A percentile compares a stretch with the other conserved stretches of the same genome.
These are phyloP conservation scores for Buathra laborator DNA, from an alignment of 2,888 invertebrate species.

Conservation along the genomic window DNA sequence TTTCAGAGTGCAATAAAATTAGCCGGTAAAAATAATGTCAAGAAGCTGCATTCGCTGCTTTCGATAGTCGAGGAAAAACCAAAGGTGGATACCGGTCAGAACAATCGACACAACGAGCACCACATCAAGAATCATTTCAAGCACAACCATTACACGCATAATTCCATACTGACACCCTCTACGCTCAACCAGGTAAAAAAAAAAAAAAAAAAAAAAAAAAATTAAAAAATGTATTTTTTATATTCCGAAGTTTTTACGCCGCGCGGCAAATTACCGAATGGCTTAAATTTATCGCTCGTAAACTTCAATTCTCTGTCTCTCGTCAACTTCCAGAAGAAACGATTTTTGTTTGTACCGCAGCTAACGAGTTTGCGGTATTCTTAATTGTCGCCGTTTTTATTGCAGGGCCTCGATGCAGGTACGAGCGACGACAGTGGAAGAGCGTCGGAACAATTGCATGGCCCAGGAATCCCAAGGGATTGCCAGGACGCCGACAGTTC, in stretches of 20 bases:
- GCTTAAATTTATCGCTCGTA: slow-evolving; percentile 10
- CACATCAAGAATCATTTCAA: slow-evolving; percentile 84
- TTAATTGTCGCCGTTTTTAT: slow-evolving; percentile 70
- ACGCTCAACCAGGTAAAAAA: slow-evolving; percentile 83
- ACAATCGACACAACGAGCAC: slow-evolving; percentile 85
- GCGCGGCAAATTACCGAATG: too few relatives aligned
- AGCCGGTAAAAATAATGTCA: slow-evolving; percentile 87
- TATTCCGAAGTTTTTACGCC: too few relatives aligned
- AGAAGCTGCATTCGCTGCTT: slow-evolving; percentile 86
- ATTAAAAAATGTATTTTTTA: too few relatives aligned
- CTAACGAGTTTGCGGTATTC: slow-evolving; percentile 14
- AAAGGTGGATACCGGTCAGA: slow-evolving; percentile 87
- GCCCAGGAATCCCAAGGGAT: slow-evolving; percentile 87
- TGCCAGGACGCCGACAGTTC: slow-evolving; percentile 92
- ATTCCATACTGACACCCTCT: slow-evolving; percentile 85
- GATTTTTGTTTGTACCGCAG: slow-evolving; percentile 11
- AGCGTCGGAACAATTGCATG: slow-evolving; percentile 93
- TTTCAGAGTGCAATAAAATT: slow-evolving; percentile 87
- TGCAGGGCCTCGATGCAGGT: slow-evolving; percentile 92
- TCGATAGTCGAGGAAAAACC: slow-evolving; percentile 87
- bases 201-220: background rate
- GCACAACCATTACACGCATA: slow-evolving; percentile 84
- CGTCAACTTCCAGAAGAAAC: background rate
- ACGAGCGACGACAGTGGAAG: slow-evolving; percentile 94
- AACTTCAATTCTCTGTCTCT: background rate